These are phyloP conservation scores for Halisarca cf. caerulea DNA, from an alignment of 37 sponge, comb jelly and placozoan species.

Conservation along the genomic window DNA sequence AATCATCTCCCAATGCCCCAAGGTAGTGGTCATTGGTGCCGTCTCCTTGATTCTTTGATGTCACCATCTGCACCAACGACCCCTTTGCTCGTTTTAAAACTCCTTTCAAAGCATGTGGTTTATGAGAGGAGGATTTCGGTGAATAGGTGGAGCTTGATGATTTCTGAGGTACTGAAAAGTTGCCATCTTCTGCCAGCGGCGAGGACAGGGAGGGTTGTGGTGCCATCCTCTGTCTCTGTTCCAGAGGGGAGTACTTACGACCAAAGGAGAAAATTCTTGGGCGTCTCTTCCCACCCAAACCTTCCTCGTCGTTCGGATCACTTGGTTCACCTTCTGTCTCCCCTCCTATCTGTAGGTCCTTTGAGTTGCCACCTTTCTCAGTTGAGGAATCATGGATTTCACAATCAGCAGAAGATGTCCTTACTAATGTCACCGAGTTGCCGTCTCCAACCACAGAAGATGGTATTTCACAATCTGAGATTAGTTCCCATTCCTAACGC, in stretches of 20 bases:
- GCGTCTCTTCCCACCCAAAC: not conserved
- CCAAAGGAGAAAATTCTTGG: constrained; percentile 9
- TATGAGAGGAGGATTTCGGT: not conserved
- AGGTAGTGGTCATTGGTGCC: not conserved
- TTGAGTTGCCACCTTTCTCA: not conserved
- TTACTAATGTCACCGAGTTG: too few relatives aligned
- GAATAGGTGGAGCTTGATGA: not conserved
- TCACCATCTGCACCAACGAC: not conserved
- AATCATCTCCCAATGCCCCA: not conserved
- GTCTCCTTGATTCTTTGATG: not conserved
- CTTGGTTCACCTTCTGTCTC: not conserved
- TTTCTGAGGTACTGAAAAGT: not conserved
- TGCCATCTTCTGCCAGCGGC: not conserved
- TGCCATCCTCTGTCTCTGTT: not conserved
- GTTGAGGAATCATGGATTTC: not conserved
- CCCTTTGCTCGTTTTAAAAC: constrained; percentile 12
- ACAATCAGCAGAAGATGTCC: too few relatives aligned
- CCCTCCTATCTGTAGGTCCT: not conserved
- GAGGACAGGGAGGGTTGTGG: not conserved
- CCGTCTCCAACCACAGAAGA: too few relatives aligned
- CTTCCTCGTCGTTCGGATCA: not conserved
- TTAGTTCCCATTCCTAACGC: too few relatives aligned
- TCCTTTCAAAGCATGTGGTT: not conserved
- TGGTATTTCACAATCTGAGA: too few relatives aligned
- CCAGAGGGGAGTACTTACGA: constrained; percentile 24